Evolutionary conservation across 2,797 vertebrate species (phyloP).

Genomic region (Trematomus bernacchii): DNA sequence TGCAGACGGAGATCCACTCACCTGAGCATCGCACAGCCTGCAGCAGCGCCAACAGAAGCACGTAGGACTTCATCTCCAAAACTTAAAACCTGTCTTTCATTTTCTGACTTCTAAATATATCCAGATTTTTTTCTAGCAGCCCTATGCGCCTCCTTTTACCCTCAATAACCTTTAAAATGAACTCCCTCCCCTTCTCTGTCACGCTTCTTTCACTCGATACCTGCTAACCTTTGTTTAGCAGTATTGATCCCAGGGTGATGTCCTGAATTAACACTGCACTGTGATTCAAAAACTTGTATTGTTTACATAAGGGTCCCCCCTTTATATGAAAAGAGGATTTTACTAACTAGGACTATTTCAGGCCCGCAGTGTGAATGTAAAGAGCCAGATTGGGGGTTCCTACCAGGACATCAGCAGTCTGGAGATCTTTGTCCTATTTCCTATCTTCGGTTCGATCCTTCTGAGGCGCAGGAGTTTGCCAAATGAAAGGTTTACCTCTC

Average conservation of each 20-base stretch:
- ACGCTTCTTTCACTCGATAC: neutral
- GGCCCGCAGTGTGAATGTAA: too few species aligned
- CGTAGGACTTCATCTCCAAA: constrained; percentile 60
- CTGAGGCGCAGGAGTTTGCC: too few species aligned
- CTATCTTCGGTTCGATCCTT: too few species aligned
- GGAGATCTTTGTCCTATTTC: too few species aligned
- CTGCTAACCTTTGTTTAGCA: constrained; percentile 48
- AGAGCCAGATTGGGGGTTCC: too few species aligned
- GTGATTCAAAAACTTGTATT: neutral
- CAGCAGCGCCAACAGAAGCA: constrained; percentile 64
- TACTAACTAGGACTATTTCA: too few species aligned
- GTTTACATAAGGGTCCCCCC: too few species aligned
- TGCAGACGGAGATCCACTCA: constrained; percentile 39
- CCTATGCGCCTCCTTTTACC: constrained; percentile 16
- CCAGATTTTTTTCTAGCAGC: neutral
- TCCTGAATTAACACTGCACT: constrained; percentile 14
- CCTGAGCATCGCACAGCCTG: constrained; percentile 68
- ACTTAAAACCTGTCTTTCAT: neutral
- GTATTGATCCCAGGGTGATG: constrained; percentile 39
- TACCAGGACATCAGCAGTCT: too few species aligned
- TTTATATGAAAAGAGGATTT: too few species aligned
- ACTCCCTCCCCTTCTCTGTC: constrained; percentile 9
- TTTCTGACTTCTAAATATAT: constrained; percentile 35
- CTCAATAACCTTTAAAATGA: constrained; percentile 26
- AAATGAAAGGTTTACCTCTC: too few species aligned